These are phyloP conservation scores for Epiblema foenella DNA, from an alignment of 2,888 invertebrate genomes.

Conservation along the genomic window DNA sequence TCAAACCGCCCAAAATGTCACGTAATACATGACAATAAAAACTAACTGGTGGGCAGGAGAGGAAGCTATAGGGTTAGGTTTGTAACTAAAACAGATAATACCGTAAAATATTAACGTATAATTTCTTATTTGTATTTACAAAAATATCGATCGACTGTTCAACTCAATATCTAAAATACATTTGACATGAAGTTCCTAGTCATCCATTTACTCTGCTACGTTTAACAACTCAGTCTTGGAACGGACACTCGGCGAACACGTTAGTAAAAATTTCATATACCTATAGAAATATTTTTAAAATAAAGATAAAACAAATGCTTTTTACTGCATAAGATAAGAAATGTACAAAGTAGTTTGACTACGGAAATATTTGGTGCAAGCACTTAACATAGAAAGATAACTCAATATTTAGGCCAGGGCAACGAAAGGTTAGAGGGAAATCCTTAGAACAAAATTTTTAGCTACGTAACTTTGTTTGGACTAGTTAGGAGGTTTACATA, in stretches of 20 bases:
- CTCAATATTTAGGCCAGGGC: too few relatives aligned
- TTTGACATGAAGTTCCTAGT: constrained; percentile 16
- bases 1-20: too few relatives aligned
- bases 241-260: constrained; percentile 28
- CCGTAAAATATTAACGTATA: constrained; percentile 38
- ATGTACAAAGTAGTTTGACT: background rate
- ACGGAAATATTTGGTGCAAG: too few relatives aligned
- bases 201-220: constrained; percentile 42
- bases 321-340: constrained; percentile 17
- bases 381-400: too few relatives aligned
- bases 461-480: too few relatives aligned
- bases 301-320: constrained; percentile 19
- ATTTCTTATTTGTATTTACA: constrained; percentile 35
- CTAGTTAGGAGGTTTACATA: too few relatives aligned
- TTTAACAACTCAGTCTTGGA: constrained; percentile 67
- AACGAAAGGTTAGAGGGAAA: too few relatives aligned
- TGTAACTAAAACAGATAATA: background rate
- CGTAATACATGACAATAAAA: too few relatives aligned
- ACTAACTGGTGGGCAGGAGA: too few relatives aligned
- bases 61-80: too few relatives aligned
- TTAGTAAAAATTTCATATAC: background rate
- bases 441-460: too few relatives aligned
- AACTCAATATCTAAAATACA: constrained; percentile 48
- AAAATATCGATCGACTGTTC: constrained; percentile 37
- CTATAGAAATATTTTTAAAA: constrained; percentile 20